Percentiles rank a stretch among this genome's conserved stretches.
Conservation (phyloP, 1,140 invertebrate species). For the Holcopasites calliopsidis region DNA sequence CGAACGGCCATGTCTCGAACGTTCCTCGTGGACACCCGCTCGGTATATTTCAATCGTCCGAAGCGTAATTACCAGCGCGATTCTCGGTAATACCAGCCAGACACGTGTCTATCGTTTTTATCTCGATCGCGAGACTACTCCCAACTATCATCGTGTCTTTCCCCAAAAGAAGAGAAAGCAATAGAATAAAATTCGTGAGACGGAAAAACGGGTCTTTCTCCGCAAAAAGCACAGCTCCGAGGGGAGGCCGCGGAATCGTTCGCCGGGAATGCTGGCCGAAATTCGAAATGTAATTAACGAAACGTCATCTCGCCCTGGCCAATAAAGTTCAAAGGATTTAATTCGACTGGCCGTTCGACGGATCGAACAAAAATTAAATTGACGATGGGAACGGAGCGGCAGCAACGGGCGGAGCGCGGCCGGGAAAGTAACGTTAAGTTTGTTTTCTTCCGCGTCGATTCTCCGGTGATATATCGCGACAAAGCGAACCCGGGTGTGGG, state of each 20-base stretch:
- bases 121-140: neutral
- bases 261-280: neutral
- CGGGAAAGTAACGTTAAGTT: slow-evolving; percentile 48
- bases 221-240: too few species aligned
- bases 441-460: slow-evolving; percentile 49
- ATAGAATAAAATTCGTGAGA: too few species aligned
- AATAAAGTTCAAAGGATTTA: slow-evolving; percentile 62
- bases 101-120: neutral
- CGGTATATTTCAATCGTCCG: slow-evolving; percentile 1
- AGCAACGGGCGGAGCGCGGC: slow-evolving; percentile 11
- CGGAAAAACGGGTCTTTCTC: neutral
- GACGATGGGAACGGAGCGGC: slow-evolving; percentile 6
- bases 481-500: slow-evolving; percentile 15
- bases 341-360: slow-evolving; percentile 52
- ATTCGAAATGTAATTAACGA: slow-evolving; percentile 58
- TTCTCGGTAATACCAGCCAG: neutral
- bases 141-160: neutral
- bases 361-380: slow-evolving; percentile 34
- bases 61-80: slow-evolving; percentile 6
- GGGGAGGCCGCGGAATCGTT: neutral
- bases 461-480: neutral
- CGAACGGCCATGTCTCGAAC: neutral
- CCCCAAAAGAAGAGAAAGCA: neutral
- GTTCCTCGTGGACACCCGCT: neutral
- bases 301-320: slow-evolving; percentile 51